phyloP scores from a whole-genome alignment of 1,140 invertebrate genomes.

The Lysiphlebus fabarum region DNA sequence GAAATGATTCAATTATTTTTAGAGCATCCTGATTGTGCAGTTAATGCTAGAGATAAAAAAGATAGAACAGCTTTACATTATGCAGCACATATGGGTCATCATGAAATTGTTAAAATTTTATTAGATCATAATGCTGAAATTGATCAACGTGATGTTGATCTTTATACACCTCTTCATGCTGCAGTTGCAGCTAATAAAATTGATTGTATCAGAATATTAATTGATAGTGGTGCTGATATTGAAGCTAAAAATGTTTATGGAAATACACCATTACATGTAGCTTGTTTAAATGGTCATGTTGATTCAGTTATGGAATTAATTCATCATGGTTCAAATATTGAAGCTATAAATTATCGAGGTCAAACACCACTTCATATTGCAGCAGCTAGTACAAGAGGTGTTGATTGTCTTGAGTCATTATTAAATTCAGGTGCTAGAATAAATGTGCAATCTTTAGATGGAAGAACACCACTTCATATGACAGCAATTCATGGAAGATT shows the following conservation, averaged over 20 bases:
- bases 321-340: conserved; percentile 46
- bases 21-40: conserved; percentile 55
- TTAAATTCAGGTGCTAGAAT: conserved; percentile 57
- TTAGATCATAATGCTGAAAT: conserved; percentile 58
- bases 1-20: conserved; percentile 60
- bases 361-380: conserved; percentile 66
- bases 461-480: conserved; percentile 66
- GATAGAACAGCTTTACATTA: conserved; percentile 61
- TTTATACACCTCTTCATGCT: conserved; percentile 64
- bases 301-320: conserved; percentile 56
- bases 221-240: conserved; percentile 59
- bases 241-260: conserved; percentile 61
- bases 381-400: conserved; percentile 62
- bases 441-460: conserved; percentile 60
- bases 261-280: conserved; percentile 64
- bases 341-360: conserved; percentile 49
- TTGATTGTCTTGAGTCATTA: conserved; percentile 60
- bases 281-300: conserved; percentile 63
- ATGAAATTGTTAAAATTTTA: conserved; percentile 54
- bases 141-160: conserved; percentile 51
- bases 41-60: conserved; percentile 66
- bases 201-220: conserved; percentile 55
- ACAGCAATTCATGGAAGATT: conserved; percentile 66
- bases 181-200: conserved; percentile 62
- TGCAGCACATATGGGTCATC: conserved; percentile 60